Evolutionary conservation across 2,888 invertebrate species (phyloP).

Genomic region (Geotrupes spiniger): DNA sequence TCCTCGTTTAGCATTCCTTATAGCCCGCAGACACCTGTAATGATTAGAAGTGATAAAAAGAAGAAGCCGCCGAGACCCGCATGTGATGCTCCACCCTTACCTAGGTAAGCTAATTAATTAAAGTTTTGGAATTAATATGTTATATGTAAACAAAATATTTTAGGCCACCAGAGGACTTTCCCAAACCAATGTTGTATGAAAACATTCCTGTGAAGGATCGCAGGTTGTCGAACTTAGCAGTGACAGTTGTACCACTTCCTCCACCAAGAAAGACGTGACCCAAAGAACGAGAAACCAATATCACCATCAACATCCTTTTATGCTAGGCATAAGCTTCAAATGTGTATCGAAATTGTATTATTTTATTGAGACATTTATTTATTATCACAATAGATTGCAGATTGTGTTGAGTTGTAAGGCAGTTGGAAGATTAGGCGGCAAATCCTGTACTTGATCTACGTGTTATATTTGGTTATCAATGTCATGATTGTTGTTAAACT

Average conservation of each 20-base stretch:
- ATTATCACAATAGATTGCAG: background rate
- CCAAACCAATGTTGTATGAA: constrained; percentile 52
- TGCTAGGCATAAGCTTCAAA: constrained; percentile 14
- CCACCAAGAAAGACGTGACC: constrained; percentile 48
- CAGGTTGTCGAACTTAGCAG: constrained; percentile 35
- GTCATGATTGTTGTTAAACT: too few species aligned
- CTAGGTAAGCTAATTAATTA: constrained; percentile 40
- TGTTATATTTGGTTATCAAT: too few species aligned
- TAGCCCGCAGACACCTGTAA: constrained; percentile 35
- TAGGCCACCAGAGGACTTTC: constrained; percentile 55
- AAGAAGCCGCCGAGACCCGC: constrained; percentile 27
- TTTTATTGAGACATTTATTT: constrained; percentile 1
- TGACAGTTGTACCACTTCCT: constrained; percentile 45
- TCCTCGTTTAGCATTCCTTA: constrained; percentile 35
- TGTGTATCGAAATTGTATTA: constrained; percentile 1
- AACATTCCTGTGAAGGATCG: constrained; percentile 54
- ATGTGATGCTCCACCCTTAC: constrained; percentile 44
- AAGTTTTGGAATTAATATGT: too few species aligned
- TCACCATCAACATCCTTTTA: constrained; percentile 15
- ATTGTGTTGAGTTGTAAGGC: too few species aligned
- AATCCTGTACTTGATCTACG: too few species aligned
- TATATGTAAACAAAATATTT: too few species aligned
- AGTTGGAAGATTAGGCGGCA: too few species aligned
- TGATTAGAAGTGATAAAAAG: constrained; percentile 35
- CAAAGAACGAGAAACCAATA: constrained; percentile 15